These are phyloP conservation scores for Hylomyscus alleni DNA, from an alignment of 2,797 vertebrate genomes.

Conservation along the genomic window DNA sequence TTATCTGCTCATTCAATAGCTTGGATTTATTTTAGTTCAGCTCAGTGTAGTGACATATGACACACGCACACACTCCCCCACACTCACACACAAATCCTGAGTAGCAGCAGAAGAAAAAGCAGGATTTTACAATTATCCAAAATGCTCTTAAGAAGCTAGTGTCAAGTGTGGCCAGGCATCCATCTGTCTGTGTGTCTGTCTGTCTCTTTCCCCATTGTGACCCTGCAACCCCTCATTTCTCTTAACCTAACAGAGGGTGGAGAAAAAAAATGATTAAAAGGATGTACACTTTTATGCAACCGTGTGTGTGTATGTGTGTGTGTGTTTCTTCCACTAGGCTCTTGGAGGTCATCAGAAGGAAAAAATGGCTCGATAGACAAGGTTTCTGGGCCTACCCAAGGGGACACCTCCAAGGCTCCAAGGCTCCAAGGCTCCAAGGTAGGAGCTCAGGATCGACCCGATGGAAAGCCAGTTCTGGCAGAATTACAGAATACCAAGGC, in stretches of 20 bases:
- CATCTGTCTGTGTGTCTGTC: too few species aligned
- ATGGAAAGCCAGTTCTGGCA: constrained; percentile 50
- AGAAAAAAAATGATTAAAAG: not conserved
- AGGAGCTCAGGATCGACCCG: constrained; percentile 8
- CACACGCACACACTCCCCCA: not conserved
- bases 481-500: not conserved
- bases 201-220: not conserved
- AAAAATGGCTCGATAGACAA: constrained; percentile 71
- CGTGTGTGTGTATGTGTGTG: not conserved
- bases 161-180: constrained; percentile 47
- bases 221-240: constrained; percentile 10
- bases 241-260: not conserved
- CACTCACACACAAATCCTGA: constrained; percentile 14
- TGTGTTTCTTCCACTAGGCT: constrained; percentile 28
- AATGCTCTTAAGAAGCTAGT: constrained; percentile 47
- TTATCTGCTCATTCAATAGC: constrained; percentile 46
- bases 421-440: constrained; percentile 69
- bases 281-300: not conserved
- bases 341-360: constrained; percentile 70
- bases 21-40: constrained; percentile 57
- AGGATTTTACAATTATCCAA: constrained; percentile 43
- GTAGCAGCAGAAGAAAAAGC: not conserved
- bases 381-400: constrained; percentile 76
- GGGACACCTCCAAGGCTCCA: constrained; percentile 65
- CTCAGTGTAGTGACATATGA: constrained; percentile 12